These are phyloP conservation scores for Laodelphax striatellus DNA, from an alignment of 1,140 invertebrate genomes.

Conservation along the genomic window DNA sequence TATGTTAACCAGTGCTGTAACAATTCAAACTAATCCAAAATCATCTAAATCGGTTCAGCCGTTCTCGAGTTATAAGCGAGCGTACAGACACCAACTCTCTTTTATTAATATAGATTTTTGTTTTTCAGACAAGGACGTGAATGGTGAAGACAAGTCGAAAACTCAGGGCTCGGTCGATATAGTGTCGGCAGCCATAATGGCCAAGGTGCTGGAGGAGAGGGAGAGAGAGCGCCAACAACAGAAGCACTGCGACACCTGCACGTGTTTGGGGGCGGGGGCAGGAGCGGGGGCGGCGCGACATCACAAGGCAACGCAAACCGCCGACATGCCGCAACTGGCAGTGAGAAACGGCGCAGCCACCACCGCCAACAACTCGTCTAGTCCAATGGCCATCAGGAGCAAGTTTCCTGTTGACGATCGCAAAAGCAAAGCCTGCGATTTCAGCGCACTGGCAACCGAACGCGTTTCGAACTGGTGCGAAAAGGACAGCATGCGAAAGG, in stretches of 20 bases:
- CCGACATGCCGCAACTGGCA: background rate
- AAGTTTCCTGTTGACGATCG: constrained; percentile 24
- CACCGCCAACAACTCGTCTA: constrained; percentile 32
- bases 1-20: no score
- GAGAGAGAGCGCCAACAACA: constrained; percentile 54
- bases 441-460: background rate
- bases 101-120: background rate
- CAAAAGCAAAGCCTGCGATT: constrained; percentile 11
- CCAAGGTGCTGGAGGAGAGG: constrained; percentile 80
- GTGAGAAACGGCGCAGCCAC: constrained; percentile 35
- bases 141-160: constrained; percentile 21
- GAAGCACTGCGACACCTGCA: constrained; percentile 71
- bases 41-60: no score
- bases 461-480: background rate
- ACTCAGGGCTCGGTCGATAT: constrained; percentile 44
- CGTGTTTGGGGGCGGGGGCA: constrained; percentile 37
- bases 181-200: constrained; percentile 85
- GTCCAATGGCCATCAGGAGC: constrained; percentile 1
- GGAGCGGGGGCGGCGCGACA: background rate
- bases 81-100: no score
- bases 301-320: background rate
- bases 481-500: no score
- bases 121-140: constrained; percentile 25
- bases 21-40: no score
- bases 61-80: no score